A percentile compares a stretch with the other conserved stretches of the same genome.
These are phyloP conservation scores for Lerema accius DNA, from an alignment of 1,140 invertebrate species.

Conservation along the genomic window DNA sequence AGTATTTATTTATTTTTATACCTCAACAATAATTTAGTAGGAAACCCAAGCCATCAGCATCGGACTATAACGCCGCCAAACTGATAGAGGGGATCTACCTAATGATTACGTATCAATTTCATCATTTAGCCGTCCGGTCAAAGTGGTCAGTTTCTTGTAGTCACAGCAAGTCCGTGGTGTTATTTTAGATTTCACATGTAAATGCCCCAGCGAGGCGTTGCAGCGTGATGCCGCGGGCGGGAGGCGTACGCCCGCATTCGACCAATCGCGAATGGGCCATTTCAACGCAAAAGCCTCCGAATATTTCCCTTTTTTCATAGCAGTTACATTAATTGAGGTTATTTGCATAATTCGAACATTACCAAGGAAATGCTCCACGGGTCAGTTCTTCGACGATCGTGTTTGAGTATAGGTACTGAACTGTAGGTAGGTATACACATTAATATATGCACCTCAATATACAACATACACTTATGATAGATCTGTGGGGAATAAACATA, in stretches of 20 bases:
- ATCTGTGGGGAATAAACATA: no score
- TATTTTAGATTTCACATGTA: slow-evolving; percentile 59
- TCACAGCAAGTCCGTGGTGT: slow-evolving; percentile 26
- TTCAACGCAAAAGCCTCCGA: slow-evolving; percentile 44
- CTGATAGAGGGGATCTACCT: not conserved
- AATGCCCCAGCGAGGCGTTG: slow-evolving; percentile 48
- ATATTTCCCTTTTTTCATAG: slow-evolving; percentile 59
- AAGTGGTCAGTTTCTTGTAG: slow-evolving; percentile 29
- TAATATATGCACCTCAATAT: no score
- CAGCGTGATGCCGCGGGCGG: slow-evolving; percentile 56
- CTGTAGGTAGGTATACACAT: no score
- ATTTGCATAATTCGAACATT: slow-evolving; percentile 67
- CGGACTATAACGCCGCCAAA: no score
- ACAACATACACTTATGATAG: no score
- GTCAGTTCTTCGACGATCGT: slow-evolving; percentile 29
- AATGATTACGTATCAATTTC: not conserved
- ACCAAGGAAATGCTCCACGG: slow-evolving; percentile 36
- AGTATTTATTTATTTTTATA: no score
- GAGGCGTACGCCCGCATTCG: slow-evolving; percentile 54
- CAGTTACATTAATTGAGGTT: slow-evolving; percentile 58
- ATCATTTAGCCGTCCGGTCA: not conserved
- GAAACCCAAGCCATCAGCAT: not conserved
- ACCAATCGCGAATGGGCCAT: slow-evolving; percentile 53
- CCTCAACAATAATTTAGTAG: no score
- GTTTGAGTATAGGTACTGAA: no score